Base-by-base conservation (phyloP, 2,113 vertebrate species). In the Motacilla tschutschensis region DNA sequence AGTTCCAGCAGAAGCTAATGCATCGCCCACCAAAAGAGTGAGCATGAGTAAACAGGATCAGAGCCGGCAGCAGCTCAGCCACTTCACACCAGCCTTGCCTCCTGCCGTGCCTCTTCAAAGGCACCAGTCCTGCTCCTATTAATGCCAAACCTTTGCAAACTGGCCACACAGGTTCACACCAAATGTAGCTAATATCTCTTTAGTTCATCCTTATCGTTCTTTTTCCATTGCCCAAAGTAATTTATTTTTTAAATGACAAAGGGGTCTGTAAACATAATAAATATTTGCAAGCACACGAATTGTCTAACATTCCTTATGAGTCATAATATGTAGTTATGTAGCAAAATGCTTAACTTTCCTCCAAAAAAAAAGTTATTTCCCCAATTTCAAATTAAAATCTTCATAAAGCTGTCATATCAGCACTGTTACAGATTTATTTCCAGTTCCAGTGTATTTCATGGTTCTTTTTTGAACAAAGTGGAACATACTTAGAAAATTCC, bases 31-130 rank as follows among this genome's bases (percentile, higher is more conserved):
- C 5, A 7, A 70, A 81, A 35, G 28, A 55, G 10, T 1, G 19
- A 82, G 21, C 5, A 1, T 4, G 14, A 76, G 59, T 41, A 67
- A 83, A 60, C 0, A 3, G 0, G 48, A 55, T 74, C 28, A 31
- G 73, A 73, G 77, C 54, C 0, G 0, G 0, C 22, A 40, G 54
- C 2, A 0, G 46, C 0, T 4, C 79, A 31, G 62, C 10, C 4
- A 2, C 62, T 78, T 83, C 50, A 35, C 24, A 26, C 9, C 2
- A 3, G 44, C 50, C 38, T 71, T 44, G 33, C 53, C 57, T 87
- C 55, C 60, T 54, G 24, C 29, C 0, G 0, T 9, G 67, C 60
- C 44, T 36, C 44, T 20, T 48, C 48, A 47, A 53, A 89, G 14
- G 31, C 67, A 54, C 10, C 57, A 74, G 21, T 6, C 24, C 41